Base-by-base conservation (phyloP, 2,888 invertebrate species). In the Agrilus biguttatus region DNA sequence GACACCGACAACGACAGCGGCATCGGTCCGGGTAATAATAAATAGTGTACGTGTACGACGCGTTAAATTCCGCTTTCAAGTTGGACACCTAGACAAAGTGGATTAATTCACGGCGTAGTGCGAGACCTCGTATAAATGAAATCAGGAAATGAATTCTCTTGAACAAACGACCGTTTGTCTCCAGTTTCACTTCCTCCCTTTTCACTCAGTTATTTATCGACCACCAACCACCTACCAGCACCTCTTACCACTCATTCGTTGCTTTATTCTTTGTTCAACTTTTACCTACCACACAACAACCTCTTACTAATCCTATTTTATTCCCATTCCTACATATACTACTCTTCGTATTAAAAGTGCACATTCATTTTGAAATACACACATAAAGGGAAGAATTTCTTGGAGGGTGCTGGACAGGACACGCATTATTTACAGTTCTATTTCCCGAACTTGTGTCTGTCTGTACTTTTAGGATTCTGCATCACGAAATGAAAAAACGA, bases 91-190 rank as follows among this genome's bases (percentile, higher is more conserved):
- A 59, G 60, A 62, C 60, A 62, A 62, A 63, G 60, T 62, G 56
- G 58, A 55, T 58, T 58, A 61, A 61, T 62, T 59, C 55, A 53
- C 50, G 47, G 48, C 48, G 50, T 55, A 56, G 58, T 58, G 59
- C 58, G 59, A 57, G 57, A 61, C 62, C 62, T 63, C 62, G 60
- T 59, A 60, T 59, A 63, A 65, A 63, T 64, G 63, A 61, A 63
- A 63, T 62, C 64, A 63, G 63, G 63, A 64, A 65, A 65, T 63
- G 63, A 63, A 61, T 62, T 61, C 61, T 57, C 60, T 59, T 57
- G 59, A 55, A 61, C 60, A 58, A 58, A 57, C 58, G 60, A 58
- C 55, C 56, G 57, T 55, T 57, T 55, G 54, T 60, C 58, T 59
- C 53, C 53, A 56, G 53, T 54, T 55, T 57, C 56, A 60, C 60